Base-by-base conservation (phyloP, 2,113 vertebrate species). In the Sinocyclocheilus anshuiensis region DNA sequence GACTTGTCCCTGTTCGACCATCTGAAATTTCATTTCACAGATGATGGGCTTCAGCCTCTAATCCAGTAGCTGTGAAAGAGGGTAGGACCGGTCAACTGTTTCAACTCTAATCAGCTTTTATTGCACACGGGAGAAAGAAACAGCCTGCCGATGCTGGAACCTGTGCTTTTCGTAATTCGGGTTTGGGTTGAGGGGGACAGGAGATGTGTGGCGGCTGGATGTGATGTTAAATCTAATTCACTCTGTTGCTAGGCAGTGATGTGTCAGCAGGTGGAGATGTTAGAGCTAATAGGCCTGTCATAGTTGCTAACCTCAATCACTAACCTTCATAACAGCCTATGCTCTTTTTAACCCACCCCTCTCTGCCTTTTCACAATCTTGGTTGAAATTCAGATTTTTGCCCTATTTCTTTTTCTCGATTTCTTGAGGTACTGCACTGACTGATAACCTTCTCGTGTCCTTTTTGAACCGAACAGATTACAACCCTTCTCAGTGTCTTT, bases 31-130 rank as follows among this genome's bases (percentile, higher is more conserved):
- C 91, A 95, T 94, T 94, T 95, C 94, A 94, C 93, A 94, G 94
- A 93, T 93, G 94, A 94, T 91, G 92, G 93, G 91, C 93, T 94
- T 90, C 92, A 91, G 92, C 92, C 90, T 91, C 91, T 94, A 93
- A 94, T 94, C 92, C 93, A 92, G 88, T 94, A 94, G 92, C 93
- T 93, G 94, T 91, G 55, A 88, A 90, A 93, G 92, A 89, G 91
- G 91, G 89, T 86, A 92, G 90, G 91, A 91, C 91, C 90, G 92
- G 93, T 94, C 93, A 90, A 93, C 92, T 93, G 93, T 94, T 94
- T 95, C 93, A 95, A 93, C 93, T 94, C 91, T 94, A 94, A 95
- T 95, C 94, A 94, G 94, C 89, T 91, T 93, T 93, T 93, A 94
- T 93, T 91, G 93, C 93, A 92, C 92, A 92, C 90, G 48, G 81